Percentiles rank a stretch among this genome's conserved stretches.
Conservation (phyloP, 2,113 vertebrate species). For the Neotoma lepida region DNA sequence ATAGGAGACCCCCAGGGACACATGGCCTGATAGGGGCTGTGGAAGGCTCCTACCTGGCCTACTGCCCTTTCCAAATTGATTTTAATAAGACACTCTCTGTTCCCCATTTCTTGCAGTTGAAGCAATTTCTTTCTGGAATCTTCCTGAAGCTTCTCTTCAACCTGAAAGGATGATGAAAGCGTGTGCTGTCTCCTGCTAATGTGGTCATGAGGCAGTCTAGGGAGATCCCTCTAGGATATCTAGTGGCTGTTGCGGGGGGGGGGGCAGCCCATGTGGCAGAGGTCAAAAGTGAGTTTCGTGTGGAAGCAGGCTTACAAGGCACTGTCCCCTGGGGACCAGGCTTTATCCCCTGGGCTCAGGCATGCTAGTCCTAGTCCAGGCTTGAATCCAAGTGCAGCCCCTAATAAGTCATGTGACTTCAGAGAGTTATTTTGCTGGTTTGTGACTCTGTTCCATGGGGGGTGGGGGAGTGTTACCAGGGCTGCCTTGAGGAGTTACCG, state of each 20-base stretch:
- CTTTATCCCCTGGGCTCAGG: not conserved
- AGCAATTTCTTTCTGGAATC: conserved; percentile 79
- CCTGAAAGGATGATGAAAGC: conserved; percentile 77
- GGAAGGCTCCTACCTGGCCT: conserved; percentile 79
- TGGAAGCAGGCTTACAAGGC: not conserved
- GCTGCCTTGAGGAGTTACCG: fast-evolving
- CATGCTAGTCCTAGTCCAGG: fast-evolving
- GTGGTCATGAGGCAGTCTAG: not conserved
- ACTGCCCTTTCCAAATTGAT: conserved; percentile 72
- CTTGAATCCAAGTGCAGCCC: fast-evolving
- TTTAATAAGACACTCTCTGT: conserved; percentile 81
- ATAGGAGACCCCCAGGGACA: fast-evolving
- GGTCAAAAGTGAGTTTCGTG: fast-evolving
- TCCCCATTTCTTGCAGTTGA: conserved; percentile 85
- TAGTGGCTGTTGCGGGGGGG: not conserved
- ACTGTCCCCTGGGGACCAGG: fast-evolving
- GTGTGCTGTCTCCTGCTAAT: conserved; percentile 41
- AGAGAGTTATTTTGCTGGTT: not conserved
- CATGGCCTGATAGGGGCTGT: not conserved
- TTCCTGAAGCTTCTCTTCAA: conserved; percentile 81
- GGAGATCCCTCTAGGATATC: not conserved
- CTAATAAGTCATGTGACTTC: not conserved
- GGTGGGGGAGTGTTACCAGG: fast-evolving
- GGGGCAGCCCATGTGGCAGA: not conserved
- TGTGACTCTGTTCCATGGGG: not conserved